Evolutionary conservation across 2,113 vertebrate genomes (phyloP).

Genomic region (Holacanthus passer): DNA sequence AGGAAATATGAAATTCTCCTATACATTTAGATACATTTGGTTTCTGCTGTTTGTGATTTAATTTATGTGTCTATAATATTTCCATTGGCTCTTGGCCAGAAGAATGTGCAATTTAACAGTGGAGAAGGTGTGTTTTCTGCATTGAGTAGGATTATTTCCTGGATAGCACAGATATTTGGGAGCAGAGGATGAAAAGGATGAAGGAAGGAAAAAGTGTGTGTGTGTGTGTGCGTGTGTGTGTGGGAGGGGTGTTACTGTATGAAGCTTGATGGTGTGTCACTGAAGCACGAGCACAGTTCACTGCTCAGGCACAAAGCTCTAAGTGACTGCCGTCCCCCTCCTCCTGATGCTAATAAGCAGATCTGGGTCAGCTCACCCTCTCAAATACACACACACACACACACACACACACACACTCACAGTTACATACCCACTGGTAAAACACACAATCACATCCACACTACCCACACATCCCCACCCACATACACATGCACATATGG

Average conservation of each 20-base stretch:
- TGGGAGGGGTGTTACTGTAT: slow-evolving; percentile 64
- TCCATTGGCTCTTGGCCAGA: background rate
- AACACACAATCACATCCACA: slow-evolving; percentile 17
- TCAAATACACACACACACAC: slow-evolving; percentile 47
- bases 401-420: slow-evolving; percentile 31
- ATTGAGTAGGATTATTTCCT: slow-evolving; percentile 40
- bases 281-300: slow-evolving; percentile 80
- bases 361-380: slow-evolving; percentile 81
- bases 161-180: slow-evolving; percentile 42
- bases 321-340: slow-evolving; percentile 74
- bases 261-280: slow-evolving; percentile 75
- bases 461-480: slow-evolving; percentile 12
- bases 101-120: background rate
- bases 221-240: slow-evolving; percentile 27
- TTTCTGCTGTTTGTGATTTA: no score
- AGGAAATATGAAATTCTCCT: no score
- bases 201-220: slow-evolving; percentile 29
- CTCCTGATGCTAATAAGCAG: slow-evolving; percentile 81
- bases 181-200: slow-evolving; percentile 15
- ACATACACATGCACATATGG: slow-evolving; percentile 35
- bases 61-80: background rate
- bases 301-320: slow-evolving; percentile 83
- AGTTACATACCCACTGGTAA: slow-evolving; percentile 48
- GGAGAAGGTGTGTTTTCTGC: background rate
- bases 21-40: no score